A percentile compares a stretch with the other conserved stretches of the same genome.
phyloP scores from a whole-genome alignment of 2,113 vertebrate genomes.

The Pandion haliaetus region DNA sequence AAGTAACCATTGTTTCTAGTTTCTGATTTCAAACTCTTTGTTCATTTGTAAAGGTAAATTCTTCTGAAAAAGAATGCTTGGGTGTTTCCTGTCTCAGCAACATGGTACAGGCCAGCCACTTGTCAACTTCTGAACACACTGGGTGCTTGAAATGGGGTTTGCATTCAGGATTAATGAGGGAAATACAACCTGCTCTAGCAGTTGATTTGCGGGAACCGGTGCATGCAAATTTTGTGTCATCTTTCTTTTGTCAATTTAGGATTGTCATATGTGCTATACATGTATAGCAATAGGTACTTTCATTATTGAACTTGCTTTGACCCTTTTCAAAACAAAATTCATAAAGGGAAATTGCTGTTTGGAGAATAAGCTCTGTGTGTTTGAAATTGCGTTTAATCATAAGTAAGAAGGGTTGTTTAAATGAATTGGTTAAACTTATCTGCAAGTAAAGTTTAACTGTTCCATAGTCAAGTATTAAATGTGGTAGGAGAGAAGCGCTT shows the following conservation, averaged over 20 bases:
- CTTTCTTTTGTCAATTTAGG: neutral
- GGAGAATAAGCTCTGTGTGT: neutral
- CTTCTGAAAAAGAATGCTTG: neutral
- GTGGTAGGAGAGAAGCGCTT: neutral
- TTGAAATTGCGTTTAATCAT: neutral
- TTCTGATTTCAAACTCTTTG: neutral
- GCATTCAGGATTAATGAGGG: neutral
- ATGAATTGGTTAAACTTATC: neutral
- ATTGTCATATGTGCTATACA: neutral
- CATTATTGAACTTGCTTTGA: neutral
- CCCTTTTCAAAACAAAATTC: neutral
- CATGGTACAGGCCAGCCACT: neutral
- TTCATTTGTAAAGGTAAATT: neutral
- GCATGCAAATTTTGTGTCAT: neutral
- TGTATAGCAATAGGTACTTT: neutral
- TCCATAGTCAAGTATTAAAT: neutral
- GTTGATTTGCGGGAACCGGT: neutral
- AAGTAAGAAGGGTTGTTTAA: neutral
- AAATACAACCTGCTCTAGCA: neutral
- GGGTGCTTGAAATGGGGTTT: neutral
- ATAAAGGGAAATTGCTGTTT: neutral
- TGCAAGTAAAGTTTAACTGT: neutral
- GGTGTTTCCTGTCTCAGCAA: neutral
- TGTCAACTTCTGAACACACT: neutral
- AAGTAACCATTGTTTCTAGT: conserved; percentile 30